A percentile compares a stretch with the other conserved stretches of the same genome.
Conservation (phyloP, 2,113 vertebrate species). For the Pardalotus punctatus region DNA sequence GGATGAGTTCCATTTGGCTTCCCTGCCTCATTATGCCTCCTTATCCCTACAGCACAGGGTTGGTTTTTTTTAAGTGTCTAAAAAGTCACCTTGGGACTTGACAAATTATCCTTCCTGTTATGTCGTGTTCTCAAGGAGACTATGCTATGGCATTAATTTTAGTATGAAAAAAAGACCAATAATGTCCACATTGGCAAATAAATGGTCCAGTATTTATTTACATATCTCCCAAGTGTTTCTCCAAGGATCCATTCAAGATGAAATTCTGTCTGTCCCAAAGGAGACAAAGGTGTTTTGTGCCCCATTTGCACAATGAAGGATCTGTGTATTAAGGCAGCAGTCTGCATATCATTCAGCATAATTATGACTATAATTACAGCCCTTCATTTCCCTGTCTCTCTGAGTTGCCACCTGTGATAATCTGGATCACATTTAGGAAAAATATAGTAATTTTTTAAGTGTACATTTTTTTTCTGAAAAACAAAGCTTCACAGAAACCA, state of each 20-base stretch:
- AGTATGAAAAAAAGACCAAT: neutral
- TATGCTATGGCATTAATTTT: conserved; percentile 17
- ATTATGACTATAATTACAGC: conserved; percentile 55
- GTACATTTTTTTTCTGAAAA: neutral
- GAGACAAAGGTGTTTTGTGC: neutral
- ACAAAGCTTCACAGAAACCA: neutral
- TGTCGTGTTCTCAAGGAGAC: conserved; percentile 46
- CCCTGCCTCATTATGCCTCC: conserved; percentile 9
- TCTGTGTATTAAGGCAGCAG: neutral
- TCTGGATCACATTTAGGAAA: neutral
- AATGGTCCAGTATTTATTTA: conserved; percentile 59
- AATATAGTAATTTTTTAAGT: neutral
- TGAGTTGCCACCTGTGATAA: conserved; percentile 12
- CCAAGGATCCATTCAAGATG: conserved; percentile 33
- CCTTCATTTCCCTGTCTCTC: neutral
- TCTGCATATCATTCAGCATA: conserved; percentile 35
- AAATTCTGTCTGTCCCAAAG: conserved; percentile 41
- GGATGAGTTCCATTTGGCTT: conserved; percentile 30
- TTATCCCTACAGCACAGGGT: conserved; percentile 1
- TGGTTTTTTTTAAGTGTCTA: neutral
- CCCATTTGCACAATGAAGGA: conserved; percentile 17
- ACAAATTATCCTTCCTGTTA: conserved; percentile 53
- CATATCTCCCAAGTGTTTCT: conserved; percentile 25
- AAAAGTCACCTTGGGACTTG: conserved; percentile 51
- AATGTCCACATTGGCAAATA: conserved; percentile 1